Conservation (phyloP, 2,888 invertebrate genomes). For the Eupeodes latifasciatus region DNA sequence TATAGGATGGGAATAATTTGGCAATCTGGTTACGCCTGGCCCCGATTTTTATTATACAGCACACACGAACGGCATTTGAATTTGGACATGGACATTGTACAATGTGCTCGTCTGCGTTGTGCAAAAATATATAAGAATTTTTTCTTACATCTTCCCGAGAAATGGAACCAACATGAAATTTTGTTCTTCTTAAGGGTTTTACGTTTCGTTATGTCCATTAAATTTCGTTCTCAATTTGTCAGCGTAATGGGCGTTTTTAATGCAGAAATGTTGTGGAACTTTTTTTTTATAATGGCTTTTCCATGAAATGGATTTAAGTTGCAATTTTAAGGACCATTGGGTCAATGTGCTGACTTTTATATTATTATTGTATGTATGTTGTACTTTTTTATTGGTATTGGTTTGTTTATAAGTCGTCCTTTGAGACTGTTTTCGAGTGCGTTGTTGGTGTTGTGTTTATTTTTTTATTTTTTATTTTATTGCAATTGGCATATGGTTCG, state of each 20-base stretch:
- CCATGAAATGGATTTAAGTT: slow-evolving; percentile 62
- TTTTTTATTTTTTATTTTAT: slow-evolving; percentile 1
- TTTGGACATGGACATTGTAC: slow-evolving; percentile 53
- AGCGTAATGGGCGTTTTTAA: slow-evolving; percentile 73
- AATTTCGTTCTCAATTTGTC: slow-evolving; percentile 73
- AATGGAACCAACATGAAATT: background rate
- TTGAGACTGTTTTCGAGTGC: background rate
- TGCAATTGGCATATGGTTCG: slow-evolving; percentile 11
- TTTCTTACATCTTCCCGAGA: background rate
- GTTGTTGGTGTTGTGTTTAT: background rate
- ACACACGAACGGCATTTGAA: slow-evolving; percentile 63
- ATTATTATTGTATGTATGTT: slow-evolving; percentile 24
- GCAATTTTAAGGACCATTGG: slow-evolving; percentile 75
- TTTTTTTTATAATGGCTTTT: slow-evolving; percentile 64
- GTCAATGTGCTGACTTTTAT: slow-evolving; percentile 64
- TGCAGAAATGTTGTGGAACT: slow-evolving; percentile 72
- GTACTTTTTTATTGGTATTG: too few relatives aligned
- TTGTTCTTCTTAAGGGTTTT: slow-evolving; percentile 36
- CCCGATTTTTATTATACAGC: slow-evolving; percentile 70
- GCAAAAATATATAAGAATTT: background rate
- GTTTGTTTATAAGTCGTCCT: background rate
- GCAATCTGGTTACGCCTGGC: slow-evolving; percentile 66
- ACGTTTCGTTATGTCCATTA: slow-evolving; percentile 67
- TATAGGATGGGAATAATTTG: slow-evolving; percentile 53
- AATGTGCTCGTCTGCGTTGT: slow-evolving; percentile 35